phyloP scores from a whole-genome alignment of 2,113 vertebrate genomes.

The Aleadryas rufinucha region DNA sequence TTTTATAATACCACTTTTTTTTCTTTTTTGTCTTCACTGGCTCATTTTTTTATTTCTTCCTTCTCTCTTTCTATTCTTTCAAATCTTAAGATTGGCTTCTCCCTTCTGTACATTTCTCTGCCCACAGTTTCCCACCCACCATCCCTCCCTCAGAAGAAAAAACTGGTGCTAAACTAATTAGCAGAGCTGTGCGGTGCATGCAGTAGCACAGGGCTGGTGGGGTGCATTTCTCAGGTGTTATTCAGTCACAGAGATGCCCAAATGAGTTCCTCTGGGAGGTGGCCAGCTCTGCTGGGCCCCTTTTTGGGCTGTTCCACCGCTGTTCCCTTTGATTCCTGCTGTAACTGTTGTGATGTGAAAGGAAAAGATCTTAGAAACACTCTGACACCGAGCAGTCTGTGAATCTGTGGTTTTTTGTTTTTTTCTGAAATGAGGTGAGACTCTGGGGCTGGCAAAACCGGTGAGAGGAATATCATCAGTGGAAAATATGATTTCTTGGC shows the following conservation, averaged over 20 bases:
- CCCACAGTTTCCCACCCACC: slow-evolving; percentile 44
- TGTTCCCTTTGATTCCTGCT: not conserved
- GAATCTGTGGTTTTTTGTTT: not conserved
- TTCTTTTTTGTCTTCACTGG: not conserved
- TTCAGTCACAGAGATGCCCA: not conserved
- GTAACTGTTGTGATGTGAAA: not conserved
- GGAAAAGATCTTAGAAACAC: not conserved
- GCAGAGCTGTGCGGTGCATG: not conserved
- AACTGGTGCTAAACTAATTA: slow-evolving; percentile 41
- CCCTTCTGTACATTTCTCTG: not conserved
- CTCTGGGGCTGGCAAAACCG: not conserved
- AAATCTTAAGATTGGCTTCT: not conserved
- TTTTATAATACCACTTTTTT: not conserved
- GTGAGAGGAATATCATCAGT: not conserved
- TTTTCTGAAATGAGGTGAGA: not conserved
- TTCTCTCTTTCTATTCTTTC: slow-evolving; percentile 17
- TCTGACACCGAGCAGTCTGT: not conserved
- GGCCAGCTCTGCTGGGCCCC: not conserved
- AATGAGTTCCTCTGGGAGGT: not conserved
- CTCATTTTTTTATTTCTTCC: not conserved
- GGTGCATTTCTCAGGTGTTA: not conserved
- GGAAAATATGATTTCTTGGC: not conserved
- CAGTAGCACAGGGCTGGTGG: not conserved
- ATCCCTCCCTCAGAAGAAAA: not conserved
- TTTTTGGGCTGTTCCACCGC: not conserved